Evolutionary conservation across 2,113 vertebrate genomes (phyloP).

Genomic region (Lonchura striata): DNA sequence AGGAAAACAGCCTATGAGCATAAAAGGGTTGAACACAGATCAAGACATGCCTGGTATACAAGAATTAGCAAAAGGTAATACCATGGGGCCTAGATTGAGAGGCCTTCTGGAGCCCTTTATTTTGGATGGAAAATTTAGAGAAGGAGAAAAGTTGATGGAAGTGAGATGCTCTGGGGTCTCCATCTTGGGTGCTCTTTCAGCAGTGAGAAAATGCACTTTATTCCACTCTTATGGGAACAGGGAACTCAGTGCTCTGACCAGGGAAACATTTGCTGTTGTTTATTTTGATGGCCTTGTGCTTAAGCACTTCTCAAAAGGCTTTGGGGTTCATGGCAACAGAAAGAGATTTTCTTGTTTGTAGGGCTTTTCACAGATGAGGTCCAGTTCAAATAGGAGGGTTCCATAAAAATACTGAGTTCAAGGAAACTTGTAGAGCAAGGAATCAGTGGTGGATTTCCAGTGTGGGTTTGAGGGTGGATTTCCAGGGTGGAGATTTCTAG

Average conservation of each 20-base stretch:
- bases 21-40: not conserved
- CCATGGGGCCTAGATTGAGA: not conserved
- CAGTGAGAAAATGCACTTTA: not conserved
- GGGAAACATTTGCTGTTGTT: not conserved
- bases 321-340: not conserved
- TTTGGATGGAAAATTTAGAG: not conserved
- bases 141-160: not conserved
- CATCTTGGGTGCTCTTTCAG: slow-evolving; percentile 1
- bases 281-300: not conserved
- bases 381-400: not conserved
- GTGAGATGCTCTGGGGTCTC: not conserved
- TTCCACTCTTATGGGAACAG: not conserved
- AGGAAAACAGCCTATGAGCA: not conserved
- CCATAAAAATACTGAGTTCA: not conserved
- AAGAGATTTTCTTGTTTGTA: not conserved
- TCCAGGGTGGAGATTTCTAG: no score
- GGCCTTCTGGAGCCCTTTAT: not conserved
- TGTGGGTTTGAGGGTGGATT: no score
- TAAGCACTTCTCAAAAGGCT: not conserved
- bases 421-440: not conserved
- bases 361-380: not conserved
- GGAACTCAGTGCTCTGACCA: not conserved
- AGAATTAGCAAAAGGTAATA: not conserved
- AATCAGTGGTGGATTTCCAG: not conserved
- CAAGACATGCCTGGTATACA: not conserved